Percentiles rank a stretch among this genome's conserved stretches.
Conservation (phyloP, 2,888 invertebrate species). For the Cerceris ruficornis region DNA sequence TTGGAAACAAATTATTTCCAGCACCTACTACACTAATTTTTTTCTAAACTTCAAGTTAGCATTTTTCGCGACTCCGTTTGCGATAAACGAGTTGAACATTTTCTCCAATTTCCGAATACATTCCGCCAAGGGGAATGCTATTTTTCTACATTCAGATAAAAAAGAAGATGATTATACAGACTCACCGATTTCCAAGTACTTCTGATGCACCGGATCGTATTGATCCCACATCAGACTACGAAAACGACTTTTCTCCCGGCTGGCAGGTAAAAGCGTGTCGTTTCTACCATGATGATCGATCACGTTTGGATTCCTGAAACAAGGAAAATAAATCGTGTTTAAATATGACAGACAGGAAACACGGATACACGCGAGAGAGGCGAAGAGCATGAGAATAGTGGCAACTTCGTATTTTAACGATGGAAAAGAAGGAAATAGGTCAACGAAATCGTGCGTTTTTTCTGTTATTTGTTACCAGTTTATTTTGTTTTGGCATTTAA, state of each 20-base stretch:
- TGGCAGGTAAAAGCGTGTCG: constrained; percentile 89
- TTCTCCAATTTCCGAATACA: not conserved
- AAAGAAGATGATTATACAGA: constrained; percentile 30
- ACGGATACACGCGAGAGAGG: not conserved
- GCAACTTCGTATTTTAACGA: not conserved
- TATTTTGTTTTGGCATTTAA: no score
- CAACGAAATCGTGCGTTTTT: no score
- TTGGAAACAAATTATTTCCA: no score
- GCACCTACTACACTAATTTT: no score
- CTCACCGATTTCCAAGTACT: constrained; percentile 96
- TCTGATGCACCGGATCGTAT: constrained; percentile 95
- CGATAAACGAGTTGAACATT: no score
- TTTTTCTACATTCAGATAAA: not conserved
- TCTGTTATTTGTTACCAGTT: no score
- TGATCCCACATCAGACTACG: constrained; percentile 94
- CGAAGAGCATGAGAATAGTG: not conserved
- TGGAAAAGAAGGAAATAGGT: not conserved
- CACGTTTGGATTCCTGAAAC: constrained; percentile 89
- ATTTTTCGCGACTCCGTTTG: no score
- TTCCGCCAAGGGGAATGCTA: not conserved
- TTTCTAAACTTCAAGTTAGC: no score
- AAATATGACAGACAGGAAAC: not conserved
- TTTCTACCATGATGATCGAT: constrained; percentile 88
- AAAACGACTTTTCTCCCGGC: constrained; percentile 92
- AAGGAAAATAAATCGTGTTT: constrained; percentile 38